Conservation (phyloP, 2,888 invertebrate species). For the Andrena camellia region DNA sequence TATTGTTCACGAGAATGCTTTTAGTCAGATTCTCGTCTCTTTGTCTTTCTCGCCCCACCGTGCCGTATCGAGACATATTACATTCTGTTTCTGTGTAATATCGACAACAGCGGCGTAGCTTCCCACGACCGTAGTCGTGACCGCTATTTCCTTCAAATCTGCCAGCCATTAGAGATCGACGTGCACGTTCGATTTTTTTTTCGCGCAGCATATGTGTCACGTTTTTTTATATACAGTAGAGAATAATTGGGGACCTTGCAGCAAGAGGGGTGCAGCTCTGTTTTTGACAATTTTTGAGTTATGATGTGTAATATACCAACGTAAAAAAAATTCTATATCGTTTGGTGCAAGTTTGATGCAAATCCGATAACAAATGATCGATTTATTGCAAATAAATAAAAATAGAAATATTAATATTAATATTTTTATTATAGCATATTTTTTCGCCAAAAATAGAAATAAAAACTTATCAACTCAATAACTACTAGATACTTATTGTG, state of each 20-base stretch:
- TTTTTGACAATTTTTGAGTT: too few relatives aligned
- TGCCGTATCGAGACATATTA: conserved; percentile 38
- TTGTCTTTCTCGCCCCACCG: background rate
- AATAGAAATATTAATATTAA: too few relatives aligned
- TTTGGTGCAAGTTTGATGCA: too few relatives aligned
- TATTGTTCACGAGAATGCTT: conserved; percentile 54
- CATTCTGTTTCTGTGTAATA: conserved; percentile 49
- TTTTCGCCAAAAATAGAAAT: too few relatives aligned
- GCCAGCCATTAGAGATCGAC: conserved; percentile 17
- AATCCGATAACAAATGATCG: too few relatives aligned
- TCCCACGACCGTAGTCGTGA: conserved; percentile 3
- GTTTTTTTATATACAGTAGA: background rate
- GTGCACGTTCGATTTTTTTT: conserved; percentile 10
- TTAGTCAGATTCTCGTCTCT: conserved; percentile 39
- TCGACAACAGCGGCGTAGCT: conserved; percentile 37
- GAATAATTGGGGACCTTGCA: background rate
- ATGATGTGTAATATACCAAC: background rate
- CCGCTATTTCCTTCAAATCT: conserved; percentile 37
- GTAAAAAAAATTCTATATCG: background rate
- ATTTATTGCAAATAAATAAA: too few relatives aligned
- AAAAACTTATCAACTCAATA: too few relatives aligned
- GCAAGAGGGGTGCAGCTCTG: too few relatives aligned
- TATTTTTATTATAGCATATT: too few relatives aligned
- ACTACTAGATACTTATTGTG: too few relatives aligned
- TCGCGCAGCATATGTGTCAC: background rate